A percentile compares a stretch with the other conserved stretches of the same genome.
Conservation (phyloP, 2,888 invertebrate genomes). For the Tortricodes alternella region DNA sequence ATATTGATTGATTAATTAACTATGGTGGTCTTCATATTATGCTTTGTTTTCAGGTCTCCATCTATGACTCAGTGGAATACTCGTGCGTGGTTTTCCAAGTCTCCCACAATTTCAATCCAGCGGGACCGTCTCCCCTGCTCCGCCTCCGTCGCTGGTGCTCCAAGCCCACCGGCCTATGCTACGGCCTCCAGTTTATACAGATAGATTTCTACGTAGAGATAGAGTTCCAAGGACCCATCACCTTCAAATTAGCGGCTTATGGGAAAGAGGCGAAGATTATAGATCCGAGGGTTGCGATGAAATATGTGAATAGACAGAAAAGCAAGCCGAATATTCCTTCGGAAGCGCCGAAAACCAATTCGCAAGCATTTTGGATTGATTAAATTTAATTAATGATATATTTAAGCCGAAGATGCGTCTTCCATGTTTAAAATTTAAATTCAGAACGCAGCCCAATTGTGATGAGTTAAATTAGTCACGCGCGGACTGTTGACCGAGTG, state of each 20-base stretch:
- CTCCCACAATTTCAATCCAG: background rate
- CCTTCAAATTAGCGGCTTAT: slow-evolving; percentile 40
- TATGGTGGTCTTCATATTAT: background rate
- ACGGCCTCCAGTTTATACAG: slow-evolving; percentile 40
- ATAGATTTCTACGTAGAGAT: slow-evolving; percentile 49
- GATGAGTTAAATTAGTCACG: no score
- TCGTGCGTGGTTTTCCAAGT: slow-evolving; percentile 48
- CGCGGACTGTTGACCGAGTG: no score
- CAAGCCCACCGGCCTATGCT: slow-evolving; percentile 38
- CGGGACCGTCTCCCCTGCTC: slow-evolving; percentile 33
- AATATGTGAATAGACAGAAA: slow-evolving; percentile 30
- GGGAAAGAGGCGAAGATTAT: slow-evolving; percentile 39
- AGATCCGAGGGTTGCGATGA: slow-evolving; percentile 31
- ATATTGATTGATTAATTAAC: no score
- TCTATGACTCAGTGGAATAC: slow-evolving; percentile 46
- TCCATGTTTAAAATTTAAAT: no score
- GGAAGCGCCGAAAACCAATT: no score
- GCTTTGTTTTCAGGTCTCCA: slow-evolving; percentile 45
- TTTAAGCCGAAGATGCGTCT: no score
- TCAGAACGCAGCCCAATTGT: no score
- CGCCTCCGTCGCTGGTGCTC: slow-evolving; percentile 46
- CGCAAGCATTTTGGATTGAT: no score
- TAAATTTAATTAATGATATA: no score
- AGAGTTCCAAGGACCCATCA: slow-evolving; percentile 32
- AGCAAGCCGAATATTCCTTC: background rate